These are phyloP conservation scores for Dermochelys coriacea DNA, from an alignment of 2,797 vertebrate genomes.

Conservation along the genomic window DNA sequence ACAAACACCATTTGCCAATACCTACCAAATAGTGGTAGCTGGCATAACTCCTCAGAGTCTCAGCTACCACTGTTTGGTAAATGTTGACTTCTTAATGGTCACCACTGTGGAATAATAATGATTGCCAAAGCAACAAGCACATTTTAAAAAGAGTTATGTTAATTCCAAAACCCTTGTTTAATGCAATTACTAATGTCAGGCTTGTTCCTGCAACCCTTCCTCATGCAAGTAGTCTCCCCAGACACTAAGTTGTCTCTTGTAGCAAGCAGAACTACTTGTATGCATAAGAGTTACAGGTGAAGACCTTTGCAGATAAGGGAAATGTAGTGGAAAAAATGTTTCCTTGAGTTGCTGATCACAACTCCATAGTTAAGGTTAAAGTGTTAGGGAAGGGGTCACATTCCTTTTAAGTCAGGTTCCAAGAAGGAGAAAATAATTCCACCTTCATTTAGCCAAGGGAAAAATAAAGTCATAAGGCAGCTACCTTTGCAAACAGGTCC, in stretches of 20 bases:
- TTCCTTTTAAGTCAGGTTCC: not conserved
- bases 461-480: not conserved
- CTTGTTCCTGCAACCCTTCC: not conserved
- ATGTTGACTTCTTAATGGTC: not conserved
- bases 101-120: not conserved
- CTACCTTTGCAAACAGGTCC: not conserved
- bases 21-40: not conserved
- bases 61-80: not conserved
- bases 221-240: not conserved
- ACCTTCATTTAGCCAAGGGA: not conserved
- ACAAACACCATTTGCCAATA: not conserved
- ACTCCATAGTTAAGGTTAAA: not conserved
- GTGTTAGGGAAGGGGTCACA: not conserved
- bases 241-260: not conserved
- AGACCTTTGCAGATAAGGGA: not conserved
- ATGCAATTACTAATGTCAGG: not conserved
- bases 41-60: not conserved
- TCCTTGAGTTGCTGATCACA: not conserved
- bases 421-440: not conserved
- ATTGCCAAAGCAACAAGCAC: not conserved
- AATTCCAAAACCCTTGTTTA: conserved; percentile 12
- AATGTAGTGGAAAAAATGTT: not conserved
- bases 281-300: not conserved
- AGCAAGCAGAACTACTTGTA: not conserved
- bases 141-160: not conserved